These are phyloP conservation scores for Zaprionus ornatus DNA, from an alignment of 1,140 invertebrate genomes.

Conservation along the genomic window DNA sequence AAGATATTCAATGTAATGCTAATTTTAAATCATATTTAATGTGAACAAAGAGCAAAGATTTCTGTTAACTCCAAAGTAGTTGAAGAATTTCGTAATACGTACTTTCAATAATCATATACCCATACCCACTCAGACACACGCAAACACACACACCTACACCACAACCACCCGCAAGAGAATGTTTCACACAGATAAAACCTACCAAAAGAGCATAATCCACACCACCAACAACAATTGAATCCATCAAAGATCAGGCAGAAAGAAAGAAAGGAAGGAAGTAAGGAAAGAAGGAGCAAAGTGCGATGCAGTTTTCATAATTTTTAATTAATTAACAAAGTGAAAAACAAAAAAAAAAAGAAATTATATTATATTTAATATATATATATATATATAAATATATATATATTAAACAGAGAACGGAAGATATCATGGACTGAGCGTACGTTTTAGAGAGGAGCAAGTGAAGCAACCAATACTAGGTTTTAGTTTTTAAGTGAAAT, in stretches of 20 bases:
- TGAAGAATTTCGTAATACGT: conserved; percentile 46
- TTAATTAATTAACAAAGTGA: conserved; percentile 55
- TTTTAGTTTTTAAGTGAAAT: conserved; percentile 72
- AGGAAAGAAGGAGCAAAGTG: conserved; percentile 25
- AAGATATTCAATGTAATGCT: conserved; percentile 68
- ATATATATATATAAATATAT: conserved; percentile 33
- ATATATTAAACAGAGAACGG: conserved; percentile 34
- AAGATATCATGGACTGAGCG: conserved; percentile 79
- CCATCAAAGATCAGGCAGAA: conserved; percentile 41
- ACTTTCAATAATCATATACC: conserved; percentile 51
- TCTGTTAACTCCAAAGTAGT: conserved; percentile 69
- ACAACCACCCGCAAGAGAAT: conserved; percentile 31
- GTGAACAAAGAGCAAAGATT: conserved; percentile 48
- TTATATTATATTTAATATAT: conserved; percentile 35
- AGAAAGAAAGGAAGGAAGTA: conserved; percentile 12
- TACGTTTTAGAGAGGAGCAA: conserved; percentile 60
- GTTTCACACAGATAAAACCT: conserved; percentile 58
- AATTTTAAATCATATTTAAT: conserved; percentile 72
- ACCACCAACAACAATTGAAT: conserved; percentile 61
- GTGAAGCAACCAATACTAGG: conserved; percentile 67
- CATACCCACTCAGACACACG: conserved; percentile 21
- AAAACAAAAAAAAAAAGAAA: conserved; percentile 18
- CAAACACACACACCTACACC: conserved; percentile 20
- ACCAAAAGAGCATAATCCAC: conserved; percentile 75
- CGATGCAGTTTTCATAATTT: conserved; percentile 70